Evolutionary conservation across 2,888 invertebrate species (phyloP).

Genomic region (Amphipyra berbera): DNA sequence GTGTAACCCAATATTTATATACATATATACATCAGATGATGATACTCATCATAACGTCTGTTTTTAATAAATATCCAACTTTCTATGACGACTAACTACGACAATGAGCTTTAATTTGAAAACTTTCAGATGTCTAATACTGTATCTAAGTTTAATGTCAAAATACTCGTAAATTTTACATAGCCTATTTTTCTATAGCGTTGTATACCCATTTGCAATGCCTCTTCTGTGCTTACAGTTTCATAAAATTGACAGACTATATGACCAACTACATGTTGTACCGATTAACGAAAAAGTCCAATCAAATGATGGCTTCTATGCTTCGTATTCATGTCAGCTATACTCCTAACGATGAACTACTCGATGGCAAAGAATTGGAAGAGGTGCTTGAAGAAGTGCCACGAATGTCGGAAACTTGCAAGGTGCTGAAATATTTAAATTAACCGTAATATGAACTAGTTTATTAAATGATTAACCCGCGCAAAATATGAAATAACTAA

Average conservation of each 20-base stretch:
- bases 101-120: too few relatives aligned
- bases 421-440: slow-evolving; percentile 63
- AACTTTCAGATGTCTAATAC: too few relatives aligned
- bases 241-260: slow-evolving; percentile 93
- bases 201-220: neutral
- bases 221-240: slow-evolving; percentile 82
- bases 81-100: too few relatives aligned
- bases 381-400: slow-evolving; percentile 86
- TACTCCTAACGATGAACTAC: slow-evolving; percentile 84
- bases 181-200: too few relatives aligned
- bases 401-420: slow-evolving; percentile 82
- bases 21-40: too few relatives aligned
- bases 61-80: too few relatives aligned
- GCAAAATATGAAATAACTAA: too few relatives aligned
- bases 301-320: slow-evolving; percentile 88
- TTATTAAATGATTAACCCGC: neutral
- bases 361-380: slow-evolving; percentile 81
- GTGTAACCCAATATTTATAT: too few relatives aligned
- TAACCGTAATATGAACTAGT: neutral
- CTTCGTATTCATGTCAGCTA: slow-evolving; percentile 88
- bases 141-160: too few relatives aligned
- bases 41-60: too few relatives aligned
- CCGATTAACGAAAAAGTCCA: slow-evolving; percentile 91
- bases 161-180: neutral
- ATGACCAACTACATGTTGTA: slow-evolving; percentile 93